Base-by-base conservation (phyloP, 1,140 invertebrate genomes). In the Drosophila bocqueti region DNA sequence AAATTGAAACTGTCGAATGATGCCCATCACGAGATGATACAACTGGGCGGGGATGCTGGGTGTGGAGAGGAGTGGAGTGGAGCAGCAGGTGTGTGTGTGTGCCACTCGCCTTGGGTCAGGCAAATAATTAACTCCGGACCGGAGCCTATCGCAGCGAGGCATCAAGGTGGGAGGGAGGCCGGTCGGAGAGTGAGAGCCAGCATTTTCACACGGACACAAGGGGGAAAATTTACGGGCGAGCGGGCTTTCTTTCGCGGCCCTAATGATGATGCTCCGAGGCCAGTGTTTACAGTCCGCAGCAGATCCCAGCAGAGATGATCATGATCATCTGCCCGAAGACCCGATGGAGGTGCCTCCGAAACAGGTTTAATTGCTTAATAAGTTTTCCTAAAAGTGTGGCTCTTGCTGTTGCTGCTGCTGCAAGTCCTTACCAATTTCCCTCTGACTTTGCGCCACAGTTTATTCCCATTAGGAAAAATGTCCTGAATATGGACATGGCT, bases 1-100 rank as follows among this genome's bases (percentile, higher is more conserved):
- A 85, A 85, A 82, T 62, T 77, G 67, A 85, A 85, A 68, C 77
- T 81, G 72, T 83, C 78, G 78, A 83, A 77, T 75, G 58, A 47
- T 68, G 55, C 55, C 40, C 45, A 50, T 46, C 64, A 55, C 29
- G 67, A 40, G 54, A 50, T 67, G 40, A 43, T 24, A 50, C 18
- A 58, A 34, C 10, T 9, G 34, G 29, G 26, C 15, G 38, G n/a
- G 16, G 18, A 40, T 29, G 26, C n/a, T 26, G 61, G 24, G 46
- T 40, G 40, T 43, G 7, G 15, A n/a, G n/a, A 9, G 24, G 47
- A 36, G 36, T 15, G 15, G 34, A 24, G 49, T 26, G 31, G 8
- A 11, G 15, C 45, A 71, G 74, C 59, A 74, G 78, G 49, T 52
- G 52, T 29, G 52, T 29, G 64, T 29, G 34, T 66, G 50, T 36